These are phyloP conservation scores for Pseudonaja textilis DNA, from an alignment of 2,113 vertebrate genomes.

Conservation along the genomic window DNA sequence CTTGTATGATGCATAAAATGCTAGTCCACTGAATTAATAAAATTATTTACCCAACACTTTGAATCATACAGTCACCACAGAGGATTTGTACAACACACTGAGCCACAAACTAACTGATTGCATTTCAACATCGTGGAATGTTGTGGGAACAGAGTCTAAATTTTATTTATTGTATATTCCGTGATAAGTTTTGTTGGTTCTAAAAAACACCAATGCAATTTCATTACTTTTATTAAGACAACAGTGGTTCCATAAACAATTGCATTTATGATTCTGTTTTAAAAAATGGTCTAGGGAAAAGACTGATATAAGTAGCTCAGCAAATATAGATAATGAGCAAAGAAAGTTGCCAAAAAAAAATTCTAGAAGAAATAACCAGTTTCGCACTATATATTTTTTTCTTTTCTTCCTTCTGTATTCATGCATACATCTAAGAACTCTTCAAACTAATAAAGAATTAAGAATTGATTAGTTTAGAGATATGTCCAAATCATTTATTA, in stretches of 20 bases:
- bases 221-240: slow-evolving; percentile 6
- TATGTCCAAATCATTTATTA: slow-evolving; percentile 13
- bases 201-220: background rate
- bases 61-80: background rate
- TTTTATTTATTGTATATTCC: background rate
- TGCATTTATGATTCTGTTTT: background rate
- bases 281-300: background rate
- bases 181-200: background rate
- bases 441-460: background rate
- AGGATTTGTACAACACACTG: background rate
- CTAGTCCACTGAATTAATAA: background rate
- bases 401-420: background rate
- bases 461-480: slow-evolving; percentile 10
- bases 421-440: background rate
- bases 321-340: background rate
- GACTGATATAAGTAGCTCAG: background rate
- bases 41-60: background rate
- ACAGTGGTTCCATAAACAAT: background rate
- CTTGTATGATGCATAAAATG: background rate
- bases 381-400: background rate
- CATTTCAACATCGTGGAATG: background rate
- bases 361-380: background rate
- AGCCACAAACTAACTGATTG: background rate
- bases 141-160: background rate
- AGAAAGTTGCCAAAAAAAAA: slow-evolving; percentile 6